phyloP scores from a whole-genome alignment of 2,888 invertebrate species.

The Trichogramma dendrolimi region DNA sequence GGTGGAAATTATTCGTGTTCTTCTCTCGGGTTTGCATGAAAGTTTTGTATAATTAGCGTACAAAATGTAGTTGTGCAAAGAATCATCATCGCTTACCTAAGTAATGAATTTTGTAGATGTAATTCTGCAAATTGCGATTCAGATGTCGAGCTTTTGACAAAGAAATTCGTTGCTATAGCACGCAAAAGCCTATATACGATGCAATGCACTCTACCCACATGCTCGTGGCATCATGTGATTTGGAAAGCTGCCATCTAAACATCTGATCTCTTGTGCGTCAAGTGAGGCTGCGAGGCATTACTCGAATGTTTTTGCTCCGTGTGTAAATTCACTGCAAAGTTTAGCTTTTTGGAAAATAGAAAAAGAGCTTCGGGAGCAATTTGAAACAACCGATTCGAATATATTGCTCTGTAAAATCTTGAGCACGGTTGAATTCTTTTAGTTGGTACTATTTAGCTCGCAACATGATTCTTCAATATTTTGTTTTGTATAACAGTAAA shows the following conservation, averaged over 20 bases:
- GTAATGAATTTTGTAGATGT: too few species aligned
- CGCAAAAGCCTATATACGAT: conserved; percentile 24
- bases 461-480: conserved; percentile 12
- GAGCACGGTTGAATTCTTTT: not conserved
- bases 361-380: not conserved
- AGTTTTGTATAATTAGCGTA: too few species aligned
- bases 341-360: conserved; percentile 5
- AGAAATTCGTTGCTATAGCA: not conserved
- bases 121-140: not conserved
- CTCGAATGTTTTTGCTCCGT: not conserved
- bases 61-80: too few species aligned
- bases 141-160: conserved; percentile 2
- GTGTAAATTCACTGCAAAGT: conserved; percentile 2
- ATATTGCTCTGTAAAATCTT: not conserved
- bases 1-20: too few species aligned
- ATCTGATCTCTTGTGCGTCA: conserved; percentile 26
- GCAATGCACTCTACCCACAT: too few species aligned
- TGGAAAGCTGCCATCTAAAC: conserved; percentile 39
- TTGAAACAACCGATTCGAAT: not conserved
- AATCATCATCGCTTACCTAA: too few species aligned
- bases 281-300: conserved; percentile 5
- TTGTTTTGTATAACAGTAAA: conserved; percentile 15
- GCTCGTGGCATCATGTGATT: conserved; percentile 34
- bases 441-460: not conserved
- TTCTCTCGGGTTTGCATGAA: too few species aligned